Base-by-base conservation (phyloP, 2,797 vertebrate species). In the Morelia viridis region DNA sequence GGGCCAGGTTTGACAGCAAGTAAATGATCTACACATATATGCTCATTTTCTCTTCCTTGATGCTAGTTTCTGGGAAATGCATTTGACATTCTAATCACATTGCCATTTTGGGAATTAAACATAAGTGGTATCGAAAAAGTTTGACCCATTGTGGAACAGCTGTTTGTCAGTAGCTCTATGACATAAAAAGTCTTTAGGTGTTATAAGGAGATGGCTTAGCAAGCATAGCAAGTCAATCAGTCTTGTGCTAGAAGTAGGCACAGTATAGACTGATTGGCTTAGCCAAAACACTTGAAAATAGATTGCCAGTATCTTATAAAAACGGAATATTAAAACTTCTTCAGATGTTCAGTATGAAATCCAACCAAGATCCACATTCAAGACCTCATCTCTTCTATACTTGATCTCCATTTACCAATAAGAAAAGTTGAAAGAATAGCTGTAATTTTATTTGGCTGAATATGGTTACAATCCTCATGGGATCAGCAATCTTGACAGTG, bases 1-100 rank as follows among this genome's bases (percentile, higher is more conserved):
- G 56, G 62, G 85, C 94, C 91, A 94, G 85, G 41, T 71, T 89
- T 57, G 71, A 94, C 71, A 93, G 86, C 68, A 50, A 62, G 80
- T 58, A 91, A 84, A 68, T 92, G 91, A 94, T 89, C 88, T 91
- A 15, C 91, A 85, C 89, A 90, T 87, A 58, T 50, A 24, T 50
- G 62, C 89, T 85, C 71, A 88, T 68, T 5, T 35, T 91, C 88
- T 53, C 8, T 53, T 64, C 17, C 53, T n/a, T 12, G 53, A 68
- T 87, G 68, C 68, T 41, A 65, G 13, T 35, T 94, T 65, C 62
- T 88, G 60, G 60, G 62, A 93, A 76, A 93, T 88, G 85, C 65
- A 93, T n/a, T 60, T 90, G 61, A 22, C 71, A 88, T 56, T 15
- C 64, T 86, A 68, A 92, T 71, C 84, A 7, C 58, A 95, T 0